Percentiles rank a stretch among this genome's conserved stretches.
These are phyloP conservation scores for Muschampia plurimacula DNA, from an alignment of 2,888 invertebrate genomes.

Conservation along the genomic window DNA sequence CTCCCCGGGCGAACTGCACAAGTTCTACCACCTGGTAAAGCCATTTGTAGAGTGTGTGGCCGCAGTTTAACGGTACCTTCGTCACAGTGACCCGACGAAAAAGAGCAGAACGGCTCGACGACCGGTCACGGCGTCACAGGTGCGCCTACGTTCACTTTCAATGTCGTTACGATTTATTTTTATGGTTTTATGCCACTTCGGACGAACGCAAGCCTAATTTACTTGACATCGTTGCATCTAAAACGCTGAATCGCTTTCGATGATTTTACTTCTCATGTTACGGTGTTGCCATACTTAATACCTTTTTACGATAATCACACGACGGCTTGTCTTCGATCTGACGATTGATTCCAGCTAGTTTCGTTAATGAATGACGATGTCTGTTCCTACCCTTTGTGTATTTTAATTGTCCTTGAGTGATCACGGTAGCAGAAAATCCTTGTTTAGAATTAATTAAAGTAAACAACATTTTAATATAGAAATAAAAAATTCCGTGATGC, in stretches of 20 bases:
- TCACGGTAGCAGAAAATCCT: too few relatives aligned
- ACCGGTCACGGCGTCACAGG: slow-evolving; percentile 77
- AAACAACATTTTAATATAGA: too few relatives aligned
- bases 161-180: slow-evolving; percentile 66
- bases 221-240: slow-evolving; percentile 17
- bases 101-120: slow-evolving; percentile 55
- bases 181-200: slow-evolving; percentile 50
- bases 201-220: slow-evolving; percentile 19
- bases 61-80: slow-evolving; percentile 65
- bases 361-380: too few relatives aligned
- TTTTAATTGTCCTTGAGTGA: too few relatives aligned
- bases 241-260: slow-evolving; percentile 14
- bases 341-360: not conserved
- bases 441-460: not conserved
- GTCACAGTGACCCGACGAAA: slow-evolving; percentile 74
- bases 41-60: not conserved
- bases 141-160: slow-evolving; percentile 80
- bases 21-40: too few relatives aligned
- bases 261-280: not conserved
- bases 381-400: too few relatives aligned
- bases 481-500: too few relatives aligned
- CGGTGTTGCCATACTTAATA: not conserved
- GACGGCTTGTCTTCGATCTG: not conserved
- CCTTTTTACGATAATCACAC: not conserved
- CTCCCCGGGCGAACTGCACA: too few relatives aligned